Evolutionary conservation across 2,797 vertebrate genomes (phyloP).

Genomic region (Schizopygopsis pylzovi): DNA sequence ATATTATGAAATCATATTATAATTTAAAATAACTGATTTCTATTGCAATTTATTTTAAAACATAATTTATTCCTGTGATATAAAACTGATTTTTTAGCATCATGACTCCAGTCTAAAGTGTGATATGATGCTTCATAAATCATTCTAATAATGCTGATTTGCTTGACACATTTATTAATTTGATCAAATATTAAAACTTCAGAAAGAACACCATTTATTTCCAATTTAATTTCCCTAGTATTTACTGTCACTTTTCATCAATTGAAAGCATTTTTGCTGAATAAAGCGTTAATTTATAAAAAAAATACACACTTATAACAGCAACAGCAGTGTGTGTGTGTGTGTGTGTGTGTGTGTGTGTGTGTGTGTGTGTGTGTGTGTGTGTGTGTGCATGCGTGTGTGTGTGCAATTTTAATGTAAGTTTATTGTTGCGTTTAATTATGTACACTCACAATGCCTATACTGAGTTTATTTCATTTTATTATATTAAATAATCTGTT

Average conservation of each 20-base stretch:
- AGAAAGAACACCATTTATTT: no score
- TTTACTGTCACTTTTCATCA: background rate
- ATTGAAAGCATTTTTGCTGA: background rate
- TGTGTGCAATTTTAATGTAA: no score
- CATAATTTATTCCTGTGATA: background rate
- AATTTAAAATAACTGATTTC: background rate
- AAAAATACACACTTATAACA: no score
- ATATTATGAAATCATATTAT: background rate
- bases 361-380: no score
- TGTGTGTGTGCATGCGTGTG: no score
- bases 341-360: no score
- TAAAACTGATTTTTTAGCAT: background rate
- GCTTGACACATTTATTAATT: background rate
- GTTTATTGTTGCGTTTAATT: background rate
- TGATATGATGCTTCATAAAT: background rate
- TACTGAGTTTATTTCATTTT: background rate
- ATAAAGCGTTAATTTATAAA: no score
- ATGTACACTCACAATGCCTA: background rate
- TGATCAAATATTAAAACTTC: no score
- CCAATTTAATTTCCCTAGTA: no score
- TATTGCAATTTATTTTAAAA: background rate
- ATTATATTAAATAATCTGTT: background rate
- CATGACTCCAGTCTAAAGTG: background rate
- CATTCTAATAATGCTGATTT: background rate
- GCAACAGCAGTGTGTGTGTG: no score